Evolutionary conservation across 37 sponge, comb jelly and placozoan species (phyloP), one percentile per base, ranked within the genome.

Genomic region (Cliona cf. orientalis): DNA sequence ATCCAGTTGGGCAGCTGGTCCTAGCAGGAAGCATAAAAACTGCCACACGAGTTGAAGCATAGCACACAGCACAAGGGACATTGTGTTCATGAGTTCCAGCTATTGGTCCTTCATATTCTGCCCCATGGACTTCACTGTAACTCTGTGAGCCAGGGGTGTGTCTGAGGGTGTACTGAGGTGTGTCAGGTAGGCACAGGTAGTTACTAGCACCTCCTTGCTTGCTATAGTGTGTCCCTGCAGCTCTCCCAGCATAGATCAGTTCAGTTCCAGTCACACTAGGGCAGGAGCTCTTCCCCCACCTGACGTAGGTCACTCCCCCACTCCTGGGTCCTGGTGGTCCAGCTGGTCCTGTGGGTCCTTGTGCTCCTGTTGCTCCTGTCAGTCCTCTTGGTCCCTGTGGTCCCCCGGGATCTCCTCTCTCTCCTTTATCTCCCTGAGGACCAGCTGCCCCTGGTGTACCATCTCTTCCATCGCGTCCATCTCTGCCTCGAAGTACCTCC

Each of bases 21-120:
- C 45, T 72, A 46, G 74, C 87, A 55, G 87, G 87, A 26, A 86
- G 63, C 80, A 79, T 80, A 23, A 73, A 9, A 11, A n/a, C 35
- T 39, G 74, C 75, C 23, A 26, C 42, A 35, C 80, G 53, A 4
- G 67, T 72, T n/a, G 75, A 46, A 42, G 55, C 80, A 72, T 70
- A 79, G 55, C 87, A 86, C 25, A 86, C 80, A 43, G 75, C 80
- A 86, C 87, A 86, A 21, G 84, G 84, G 3, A 80, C 71, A 70
- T 79, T 66, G 31, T 71, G 56, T 5, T 69, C 78, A 69, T 86
- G 73, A 23, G 68, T 36, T 14, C 86, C 86, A 70, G 43, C 41
- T 35, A 86, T 6, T 46, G 57, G 70, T 23, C 36, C 53, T n/a
- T 59, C 0, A 21, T 53, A 53, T 44, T 78, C 72, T 22, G 71